Conservation (phyloP, 2,888 invertebrate genomes). For the Ectemnius lituratus region DNA sequence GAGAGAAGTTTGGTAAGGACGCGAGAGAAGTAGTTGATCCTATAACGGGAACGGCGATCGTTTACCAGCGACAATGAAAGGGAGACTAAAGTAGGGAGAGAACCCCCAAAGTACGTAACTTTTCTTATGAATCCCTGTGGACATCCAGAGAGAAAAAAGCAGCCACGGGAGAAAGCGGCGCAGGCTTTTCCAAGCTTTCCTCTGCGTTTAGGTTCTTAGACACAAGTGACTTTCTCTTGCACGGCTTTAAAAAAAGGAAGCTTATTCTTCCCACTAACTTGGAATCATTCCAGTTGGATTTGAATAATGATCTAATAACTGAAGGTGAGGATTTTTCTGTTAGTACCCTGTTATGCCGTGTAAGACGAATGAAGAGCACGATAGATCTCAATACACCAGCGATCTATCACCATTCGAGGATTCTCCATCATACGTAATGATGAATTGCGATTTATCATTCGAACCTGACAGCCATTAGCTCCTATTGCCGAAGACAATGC, state of each 20-base stretch:
- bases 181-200: slow-evolving; percentile 29
- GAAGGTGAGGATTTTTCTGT: no score
- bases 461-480: no score
- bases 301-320: no score
- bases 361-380: no score
- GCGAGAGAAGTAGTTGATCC: slow-evolving; percentile 66
- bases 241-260: no score
- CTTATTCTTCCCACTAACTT: neutral
- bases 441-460: no score
- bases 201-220: neutral
- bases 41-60: slow-evolving; percentile 65
- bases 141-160: slow-evolving; percentile 41
- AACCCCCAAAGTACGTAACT: slow-evolving; percentile 62
- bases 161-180: slow-evolving; percentile 21
- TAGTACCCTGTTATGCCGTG: no score
- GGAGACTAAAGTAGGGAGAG: slow-evolving; percentile 37
- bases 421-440: no score
- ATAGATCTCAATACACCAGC: no score
- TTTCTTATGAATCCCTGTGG: slow-evolving; percentile 67
- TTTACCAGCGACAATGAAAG: slow-evolving; percentile 33
- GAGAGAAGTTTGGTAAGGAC: slow-evolving; percentile 1
- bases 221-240: slow-evolving; percentile 10
- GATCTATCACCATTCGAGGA: no score
- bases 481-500: no score
- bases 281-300: no score